Percentiles rank a stretch among this genome's conserved stretches.
These are phyloP conservation scores for Molothrus ater DNA, from an alignment of 2,797 vertebrate species.

Conservation along the genomic window DNA sequence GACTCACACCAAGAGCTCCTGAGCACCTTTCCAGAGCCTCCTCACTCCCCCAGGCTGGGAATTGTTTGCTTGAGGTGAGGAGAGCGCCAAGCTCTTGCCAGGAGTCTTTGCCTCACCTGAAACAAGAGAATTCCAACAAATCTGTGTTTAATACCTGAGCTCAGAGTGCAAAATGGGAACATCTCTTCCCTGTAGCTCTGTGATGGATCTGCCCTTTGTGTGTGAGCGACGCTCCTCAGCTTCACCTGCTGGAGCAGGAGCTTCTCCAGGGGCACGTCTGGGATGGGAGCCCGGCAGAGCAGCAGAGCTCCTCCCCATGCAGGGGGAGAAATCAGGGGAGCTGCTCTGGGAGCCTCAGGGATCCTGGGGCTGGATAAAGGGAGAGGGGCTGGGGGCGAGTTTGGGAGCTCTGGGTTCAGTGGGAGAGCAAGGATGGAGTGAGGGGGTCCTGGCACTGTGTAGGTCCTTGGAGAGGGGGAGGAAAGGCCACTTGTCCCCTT, in stretches of 20 bases:
- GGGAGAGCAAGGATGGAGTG: not conserved
- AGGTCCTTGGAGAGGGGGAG: not conserved
- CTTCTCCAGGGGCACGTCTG: not conserved
- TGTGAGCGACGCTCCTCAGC: not conserved
- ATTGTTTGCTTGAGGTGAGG: not conserved
- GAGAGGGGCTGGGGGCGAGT: not conserved
- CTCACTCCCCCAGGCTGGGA: not conserved
- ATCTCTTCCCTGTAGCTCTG: not conserved
- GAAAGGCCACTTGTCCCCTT: not conserved
- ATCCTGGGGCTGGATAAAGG: not conserved
- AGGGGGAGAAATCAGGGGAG: not conserved
- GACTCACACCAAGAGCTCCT: constrained; percentile 18
- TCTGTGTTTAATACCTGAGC: not conserved
- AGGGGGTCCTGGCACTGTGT: not conserved
- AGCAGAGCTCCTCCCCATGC: not conserved
- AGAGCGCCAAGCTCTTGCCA: not conserved
- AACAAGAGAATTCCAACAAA: not conserved
- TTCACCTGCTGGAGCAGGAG: not conserved
- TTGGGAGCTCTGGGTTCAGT: not conserved
- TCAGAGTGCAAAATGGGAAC: not conserved
- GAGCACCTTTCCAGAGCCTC: constrained; percentile 3
- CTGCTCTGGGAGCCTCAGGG: not conserved
- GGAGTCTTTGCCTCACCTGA: not conserved
- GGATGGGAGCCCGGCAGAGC: not conserved
- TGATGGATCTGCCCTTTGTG: not conserved